Base-by-base conservation (phyloP, 2,888 invertebrate genomes). In the Trichogramma dendrolimi region DNA sequence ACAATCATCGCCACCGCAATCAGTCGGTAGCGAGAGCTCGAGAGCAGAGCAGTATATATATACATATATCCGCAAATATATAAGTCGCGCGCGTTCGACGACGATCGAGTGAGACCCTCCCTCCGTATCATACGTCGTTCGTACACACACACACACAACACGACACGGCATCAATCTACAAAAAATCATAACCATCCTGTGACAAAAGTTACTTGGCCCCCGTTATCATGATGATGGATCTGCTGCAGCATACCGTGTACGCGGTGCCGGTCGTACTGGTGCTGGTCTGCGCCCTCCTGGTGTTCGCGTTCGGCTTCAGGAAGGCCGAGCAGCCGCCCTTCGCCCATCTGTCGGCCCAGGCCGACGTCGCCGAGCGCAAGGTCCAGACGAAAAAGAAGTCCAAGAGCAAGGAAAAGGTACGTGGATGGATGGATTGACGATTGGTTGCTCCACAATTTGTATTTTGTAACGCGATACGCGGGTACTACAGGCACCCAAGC, bases 311-410 rank as follows among this genome's bases (percentile, higher is more conserved):
- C 79, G 90, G 90, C 67, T 90, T 91, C 81, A 89, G 88, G 81
- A 86, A 88, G 66, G 87, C 89, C 69, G 88, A 88, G 78, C 90
- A 90, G 80, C 92, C 92, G 75, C 88, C 89, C 75, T 89, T 90
- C 78, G 88, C 88, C 75, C 88, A 89, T 80, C 81, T 89, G 67
- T 84, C 86, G 49, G 79, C 83, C 69, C 80, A 82, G 68, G 73
- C 83, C 69, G 80, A 76, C 70, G 81, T 77, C 71, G 87, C 87
- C 76, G 88, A 89, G 73, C 85, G 85, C 77, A 89, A 87, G 81
- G 83, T 85, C 67, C 82, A 84, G 71, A 85, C 80, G 72, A 88
- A 88, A 80, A 89, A 87, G 78, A 83, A 84, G 71, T 78, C 71
- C 68, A 87, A 87, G 83, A 83, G 81, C 71, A 87, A 87, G 80